Evolutionary conservation across 1,140 invertebrate species (phyloP), one percentile per base, ranked within the genome.

Genomic region (Nephila pilipes): DNA sequence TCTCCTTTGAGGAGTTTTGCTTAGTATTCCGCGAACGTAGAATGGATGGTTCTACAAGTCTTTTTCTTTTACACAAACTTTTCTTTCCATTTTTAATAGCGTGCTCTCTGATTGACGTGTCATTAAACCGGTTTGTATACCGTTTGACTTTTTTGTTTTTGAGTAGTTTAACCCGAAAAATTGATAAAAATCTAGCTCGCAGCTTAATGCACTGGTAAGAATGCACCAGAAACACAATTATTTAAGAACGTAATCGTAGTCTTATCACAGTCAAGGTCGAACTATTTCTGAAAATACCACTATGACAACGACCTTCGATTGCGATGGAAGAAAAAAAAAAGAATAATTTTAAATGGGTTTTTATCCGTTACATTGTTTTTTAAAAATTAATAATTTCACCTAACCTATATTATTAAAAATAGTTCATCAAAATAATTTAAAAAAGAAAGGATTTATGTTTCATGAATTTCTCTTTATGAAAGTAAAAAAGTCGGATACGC

Each of bases 141-240:
- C 29, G 80, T 55, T 81, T 81, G 38, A 81, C 25, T 32, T 75
- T 75, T 25, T 36, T 36, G 32, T n/a, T 46, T 46, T 46, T 10
- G 2, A 46, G 46, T 46, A 46, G 46, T 54, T 54, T 46, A 46
- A 46, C 75, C 14, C 46, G 80, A 22, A 46, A 46, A 81, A 55
- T 54, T 46, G 46, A 81, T 81, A 81, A 54, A 81, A 81, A 54
- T 55, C 38, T 25, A 12, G 36, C 29, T 29, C 29, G 16, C 14
- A 75, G 69, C 69, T 32, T 18, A 75, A 32, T 75, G 16, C 29
- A 75, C 69, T 75, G 2, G 2, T 25, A n/a, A n/a, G 46, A 81
- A n/a, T 55, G 46, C 36, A 81, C 80, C 80, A 81, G 46, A 81
- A 81, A 81, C 80, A 81, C 80, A 81, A 54, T 81, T 81, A 81